Evolutionary conservation across 2,888 invertebrate genomes (phyloP).

Genomic region (Tenthredo scrophulariae): DNA sequence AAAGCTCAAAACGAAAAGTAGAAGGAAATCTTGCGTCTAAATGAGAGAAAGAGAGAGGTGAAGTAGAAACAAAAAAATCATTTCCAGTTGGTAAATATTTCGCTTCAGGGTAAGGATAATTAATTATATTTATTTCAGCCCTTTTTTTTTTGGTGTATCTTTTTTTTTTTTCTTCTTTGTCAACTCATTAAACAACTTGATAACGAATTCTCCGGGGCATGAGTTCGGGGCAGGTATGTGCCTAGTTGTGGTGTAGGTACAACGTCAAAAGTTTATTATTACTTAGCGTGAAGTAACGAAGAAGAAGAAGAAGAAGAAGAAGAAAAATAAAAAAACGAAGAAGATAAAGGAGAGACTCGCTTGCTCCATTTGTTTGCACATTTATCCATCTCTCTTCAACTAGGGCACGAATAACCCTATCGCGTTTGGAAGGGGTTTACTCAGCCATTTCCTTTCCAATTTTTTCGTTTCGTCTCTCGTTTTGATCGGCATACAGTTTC

Average conservation of each 20-base stretch:
- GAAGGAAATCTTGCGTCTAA: too few species aligned
- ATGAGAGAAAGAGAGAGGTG: not conserved
- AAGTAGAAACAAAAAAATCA: not conserved
- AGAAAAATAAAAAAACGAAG: conserved; percentile 39
- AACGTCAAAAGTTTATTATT: conserved; percentile 64
- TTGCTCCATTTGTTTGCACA: conserved; percentile 56
- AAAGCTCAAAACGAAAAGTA: too few species aligned
- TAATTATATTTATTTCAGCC: conserved; percentile 6
- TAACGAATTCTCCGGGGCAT: conserved; percentile 64
- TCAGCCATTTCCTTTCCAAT: conserved; percentile 16
- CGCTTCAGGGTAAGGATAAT: not conserved
- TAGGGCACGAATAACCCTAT: conserved; percentile 38
- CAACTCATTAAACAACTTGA: conserved; percentile 63
- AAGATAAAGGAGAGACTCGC: conserved; percentile 22
- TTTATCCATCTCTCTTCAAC: conserved; percentile 41
- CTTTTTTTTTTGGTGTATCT: not conserved
- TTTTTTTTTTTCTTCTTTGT: conserved; percentile 60
- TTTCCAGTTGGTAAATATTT: not conserved
- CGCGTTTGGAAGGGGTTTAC: conserved; percentile 3
- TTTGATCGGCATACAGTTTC: conserved; percentile 38
- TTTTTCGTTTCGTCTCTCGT: not conserved
- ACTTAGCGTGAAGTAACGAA: conserved; percentile 60
- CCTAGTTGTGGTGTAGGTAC: not conserved
- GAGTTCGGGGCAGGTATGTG: not conserved
- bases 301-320: conserved; percentile 37